A percentile compares a stretch with the other conserved stretches of the same genome.
Conservation (phyloP, 1,140 invertebrate species). For the Thaumetopoea pityocampa region DNA sequence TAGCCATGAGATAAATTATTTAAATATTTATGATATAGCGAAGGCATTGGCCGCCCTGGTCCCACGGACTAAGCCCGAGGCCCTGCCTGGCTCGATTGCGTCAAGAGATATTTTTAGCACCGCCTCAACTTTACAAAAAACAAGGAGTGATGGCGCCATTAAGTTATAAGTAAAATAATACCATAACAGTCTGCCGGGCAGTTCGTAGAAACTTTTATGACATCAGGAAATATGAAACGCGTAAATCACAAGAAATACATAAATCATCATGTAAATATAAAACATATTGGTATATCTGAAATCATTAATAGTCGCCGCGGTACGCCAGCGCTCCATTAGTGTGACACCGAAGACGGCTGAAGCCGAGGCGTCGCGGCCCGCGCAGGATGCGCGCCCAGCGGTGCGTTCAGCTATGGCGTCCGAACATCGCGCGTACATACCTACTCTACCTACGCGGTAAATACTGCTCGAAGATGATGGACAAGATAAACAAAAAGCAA, state of each 20-base stretch:
- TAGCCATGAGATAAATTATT: slow-evolving; percentile 56
- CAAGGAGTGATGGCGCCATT: slow-evolving; percentile 47
- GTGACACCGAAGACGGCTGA: slow-evolving; percentile 15
- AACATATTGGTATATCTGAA: neutral
- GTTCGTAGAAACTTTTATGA: neutral
- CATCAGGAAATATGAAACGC: no score
- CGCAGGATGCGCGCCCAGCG: slow-evolving; percentile 44
- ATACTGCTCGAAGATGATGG: slow-evolving; percentile 54
- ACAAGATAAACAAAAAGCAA: slow-evolving; percentile 64
- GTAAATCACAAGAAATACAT: no score
- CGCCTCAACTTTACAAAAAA: slow-evolving; percentile 59
- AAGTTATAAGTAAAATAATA: slow-evolving; percentile 18
- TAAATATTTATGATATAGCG: slow-evolving; percentile 67
- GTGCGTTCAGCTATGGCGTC: slow-evolving; percentile 56
- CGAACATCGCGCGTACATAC: slow-evolving; percentile 30
- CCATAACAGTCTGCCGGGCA: neutral
- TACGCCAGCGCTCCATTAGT: slow-evolving; percentile 8
- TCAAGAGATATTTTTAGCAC: slow-evolving; percentile 69
- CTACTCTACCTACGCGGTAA: slow-evolving; percentile 44
- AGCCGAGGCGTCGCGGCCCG: slow-evolving; percentile 21
- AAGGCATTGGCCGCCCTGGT: slow-evolving; percentile 39
- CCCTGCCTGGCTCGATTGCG: slow-evolving; percentile 48
- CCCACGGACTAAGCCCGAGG: no score
- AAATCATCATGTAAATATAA: no score
- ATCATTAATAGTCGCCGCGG: neutral